Conservation (phyloP, 1,140 invertebrate species). For the Drosophila lacertosa region DNA sequence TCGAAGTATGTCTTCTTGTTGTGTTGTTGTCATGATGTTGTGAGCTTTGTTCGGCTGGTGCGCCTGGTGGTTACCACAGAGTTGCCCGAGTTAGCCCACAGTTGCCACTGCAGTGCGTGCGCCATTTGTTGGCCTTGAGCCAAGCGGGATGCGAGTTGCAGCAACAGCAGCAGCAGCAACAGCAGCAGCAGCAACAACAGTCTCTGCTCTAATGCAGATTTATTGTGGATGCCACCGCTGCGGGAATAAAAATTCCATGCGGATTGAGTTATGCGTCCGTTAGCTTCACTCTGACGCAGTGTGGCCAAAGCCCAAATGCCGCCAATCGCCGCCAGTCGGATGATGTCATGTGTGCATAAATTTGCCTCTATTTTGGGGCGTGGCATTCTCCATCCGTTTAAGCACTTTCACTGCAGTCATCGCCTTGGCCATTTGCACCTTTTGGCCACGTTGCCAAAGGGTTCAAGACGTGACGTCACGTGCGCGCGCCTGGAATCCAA, state of each 20-base stretch:
- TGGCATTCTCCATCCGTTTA: slow-evolving; percentile 37
- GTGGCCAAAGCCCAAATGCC: slow-evolving; percentile 2
- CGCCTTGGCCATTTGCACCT: slow-evolving; percentile 45
- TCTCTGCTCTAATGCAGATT: slow-evolving; percentile 71
- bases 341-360: slow-evolving; percentile 68
- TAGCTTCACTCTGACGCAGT: slow-evolving; percentile 64
- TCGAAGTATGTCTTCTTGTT: too few relatives aligned
- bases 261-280: slow-evolving; percentile 82
- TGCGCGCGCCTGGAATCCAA: slow-evolving; percentile 31
- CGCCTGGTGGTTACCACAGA: slow-evolving; percentile 1
- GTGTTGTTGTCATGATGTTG: slow-evolving; percentile 40
- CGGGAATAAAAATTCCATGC: slow-evolving; percentile 82
- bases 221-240: slow-evolving; percentile 80
- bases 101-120: slow-evolving; percentile 50
- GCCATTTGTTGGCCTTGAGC: slow-evolving; percentile 54
- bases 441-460: background rate
- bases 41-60: slow-evolving; percentile 22
- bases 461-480: slow-evolving; percentile 64
- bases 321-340: slow-evolving; percentile 17
- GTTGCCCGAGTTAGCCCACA: background rate
- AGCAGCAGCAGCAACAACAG: slow-evolving; percentile 1
- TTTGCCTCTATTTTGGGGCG: slow-evolving; percentile 5
- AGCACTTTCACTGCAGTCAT: slow-evolving; percentile 76
- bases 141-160: slow-evolving; percentile 32
- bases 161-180: slow-evolving; percentile 5